Percentiles rank a stretch among this genome's conserved stretches.
phyloP scores from a whole-genome alignment of 1,140 invertebrate species.

The Lasioglossum baleicum region DNA sequence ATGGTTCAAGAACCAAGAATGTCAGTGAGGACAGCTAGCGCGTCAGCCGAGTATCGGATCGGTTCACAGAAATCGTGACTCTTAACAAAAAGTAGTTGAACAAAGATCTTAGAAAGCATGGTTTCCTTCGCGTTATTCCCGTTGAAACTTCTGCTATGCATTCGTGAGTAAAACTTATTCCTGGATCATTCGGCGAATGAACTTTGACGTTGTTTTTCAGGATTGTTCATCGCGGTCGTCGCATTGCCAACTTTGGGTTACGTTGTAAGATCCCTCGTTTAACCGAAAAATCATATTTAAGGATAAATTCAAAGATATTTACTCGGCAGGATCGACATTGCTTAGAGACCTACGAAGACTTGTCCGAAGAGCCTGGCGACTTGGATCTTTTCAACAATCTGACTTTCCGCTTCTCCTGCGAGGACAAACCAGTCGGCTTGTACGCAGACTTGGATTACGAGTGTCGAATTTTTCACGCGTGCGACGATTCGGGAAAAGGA shows the following conservation, averaged over 20 bases:
- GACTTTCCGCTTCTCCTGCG: conserved; percentile 56
- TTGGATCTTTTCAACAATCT: conserved; percentile 44
- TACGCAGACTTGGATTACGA: conserved; percentile 58
- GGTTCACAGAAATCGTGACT: no score
- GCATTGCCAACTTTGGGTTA: conserved; percentile 42
- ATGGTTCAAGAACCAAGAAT: conserved; percentile 5
- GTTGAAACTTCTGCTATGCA: no score
- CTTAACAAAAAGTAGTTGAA: no score
- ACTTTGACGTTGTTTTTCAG: not conserved
- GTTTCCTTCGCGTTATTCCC: no score
- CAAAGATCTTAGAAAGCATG: no score
- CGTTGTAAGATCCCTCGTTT: no score
- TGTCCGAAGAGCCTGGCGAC: conserved; percentile 23
- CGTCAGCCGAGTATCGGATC: conserved; percentile 22
- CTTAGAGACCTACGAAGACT: conserved; percentile 54
- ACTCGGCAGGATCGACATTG: conserved; percentile 40
- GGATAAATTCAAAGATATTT: no score
- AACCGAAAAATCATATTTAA: no score
- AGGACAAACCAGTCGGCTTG: conserved; percentile 44
- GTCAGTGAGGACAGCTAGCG: conserved; percentile 10
- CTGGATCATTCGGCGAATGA: not conserved
- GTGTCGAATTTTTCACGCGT: conserved; percentile 59
- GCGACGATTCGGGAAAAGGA: conserved; percentile 51
- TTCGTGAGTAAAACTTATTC: conserved; percentile 26
- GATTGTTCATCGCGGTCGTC: not conserved